phyloP scores from a whole-genome alignment of 2,113 vertebrate genomes.

The Phalacrocorax aristotelis region DNA sequence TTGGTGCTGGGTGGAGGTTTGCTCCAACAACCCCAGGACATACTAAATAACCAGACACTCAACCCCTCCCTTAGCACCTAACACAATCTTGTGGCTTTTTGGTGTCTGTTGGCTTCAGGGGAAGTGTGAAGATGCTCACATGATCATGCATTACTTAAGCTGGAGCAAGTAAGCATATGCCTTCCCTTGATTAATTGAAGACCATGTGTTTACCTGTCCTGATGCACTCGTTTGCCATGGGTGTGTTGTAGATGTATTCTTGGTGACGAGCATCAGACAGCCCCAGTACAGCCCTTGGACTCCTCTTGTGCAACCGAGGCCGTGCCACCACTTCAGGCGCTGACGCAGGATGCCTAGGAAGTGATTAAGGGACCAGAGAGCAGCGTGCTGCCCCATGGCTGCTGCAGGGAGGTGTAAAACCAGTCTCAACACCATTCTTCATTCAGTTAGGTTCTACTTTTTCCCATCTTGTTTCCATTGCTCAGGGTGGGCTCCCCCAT shows the following conservation, averaged over 20 bases:
- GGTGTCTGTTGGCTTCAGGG: not conserved
- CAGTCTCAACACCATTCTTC: not conserved
- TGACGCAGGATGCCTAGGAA: too few relatives aligned
- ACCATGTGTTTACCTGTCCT: not conserved
- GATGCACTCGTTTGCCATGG: not conserved
- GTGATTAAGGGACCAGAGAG: not conserved
- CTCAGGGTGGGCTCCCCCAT: not conserved
- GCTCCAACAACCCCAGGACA: fast-evolving
- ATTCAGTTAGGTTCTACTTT: not conserved
- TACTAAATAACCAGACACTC: not conserved
- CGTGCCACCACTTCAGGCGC: not conserved
- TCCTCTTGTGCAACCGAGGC: not conserved
- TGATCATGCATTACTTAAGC: not conserved
- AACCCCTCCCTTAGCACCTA: not conserved
- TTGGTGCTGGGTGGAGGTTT: not conserved
- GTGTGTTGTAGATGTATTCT: not conserved
- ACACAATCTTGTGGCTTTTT: not conserved
- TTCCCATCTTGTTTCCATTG: not conserved
- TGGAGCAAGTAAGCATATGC: not conserved
- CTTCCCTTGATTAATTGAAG: not conserved
- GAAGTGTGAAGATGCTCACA: not conserved
- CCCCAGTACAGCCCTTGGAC: not conserved
- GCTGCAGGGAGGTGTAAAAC: not conserved
- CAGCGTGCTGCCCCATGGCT: not conserved
- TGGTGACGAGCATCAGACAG: not conserved